phyloP scores from a whole-genome alignment of 53 echinoderm and acorn worm species.

The Hippasteria phrygiana region DNA sequence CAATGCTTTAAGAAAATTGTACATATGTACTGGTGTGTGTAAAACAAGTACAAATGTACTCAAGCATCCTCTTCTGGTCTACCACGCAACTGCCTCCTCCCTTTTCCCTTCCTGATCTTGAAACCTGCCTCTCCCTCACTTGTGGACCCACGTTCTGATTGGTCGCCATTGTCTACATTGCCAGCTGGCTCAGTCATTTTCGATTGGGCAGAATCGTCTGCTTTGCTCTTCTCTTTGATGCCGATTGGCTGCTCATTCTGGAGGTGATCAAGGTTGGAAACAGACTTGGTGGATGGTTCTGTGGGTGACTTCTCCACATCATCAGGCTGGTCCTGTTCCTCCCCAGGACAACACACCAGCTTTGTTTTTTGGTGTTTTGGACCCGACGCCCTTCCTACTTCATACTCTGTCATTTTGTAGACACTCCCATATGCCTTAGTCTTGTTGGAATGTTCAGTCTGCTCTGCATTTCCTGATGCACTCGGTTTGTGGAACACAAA shows the following conservation, averaged over 20 bases:
- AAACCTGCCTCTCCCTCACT: slow-evolving; percentile 3
- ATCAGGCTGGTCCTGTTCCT: neutral
- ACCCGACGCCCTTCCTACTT: slow-evolving; percentile 55
- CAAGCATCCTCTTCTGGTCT: slow-evolving; percentile 76
- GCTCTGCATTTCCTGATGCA: neutral
- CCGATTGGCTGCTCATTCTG: slow-evolving; percentile 46
- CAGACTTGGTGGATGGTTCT: neutral
- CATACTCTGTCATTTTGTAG: slow-evolving; percentile 83
- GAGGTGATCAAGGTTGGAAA: slow-evolving; percentile 58
- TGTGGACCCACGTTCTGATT: neutral
- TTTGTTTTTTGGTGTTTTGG: slow-evolving; percentile 49
- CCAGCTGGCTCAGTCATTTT: neutral
- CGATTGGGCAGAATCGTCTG: slow-evolving; percentile 26
- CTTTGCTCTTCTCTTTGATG: slow-evolving; percentile 1
- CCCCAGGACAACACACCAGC: neutral
- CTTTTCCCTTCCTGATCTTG: slow-evolving; percentile 65
- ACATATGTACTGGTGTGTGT: too few relatives aligned
- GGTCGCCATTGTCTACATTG: neutral
- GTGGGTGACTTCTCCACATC: neutral
- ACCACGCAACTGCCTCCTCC: slow-evolving; percentile 69
- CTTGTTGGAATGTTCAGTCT: neutral
- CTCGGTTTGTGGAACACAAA: slow-evolving; percentile 76
- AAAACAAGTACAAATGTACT: too few relatives aligned
- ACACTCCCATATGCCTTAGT: slow-evolving; percentile 68
- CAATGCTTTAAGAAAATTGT: too few relatives aligned